phyloP scores from a whole-genome alignment of 2,113 vertebrate genomes.

The Caretta caretta region DNA sequence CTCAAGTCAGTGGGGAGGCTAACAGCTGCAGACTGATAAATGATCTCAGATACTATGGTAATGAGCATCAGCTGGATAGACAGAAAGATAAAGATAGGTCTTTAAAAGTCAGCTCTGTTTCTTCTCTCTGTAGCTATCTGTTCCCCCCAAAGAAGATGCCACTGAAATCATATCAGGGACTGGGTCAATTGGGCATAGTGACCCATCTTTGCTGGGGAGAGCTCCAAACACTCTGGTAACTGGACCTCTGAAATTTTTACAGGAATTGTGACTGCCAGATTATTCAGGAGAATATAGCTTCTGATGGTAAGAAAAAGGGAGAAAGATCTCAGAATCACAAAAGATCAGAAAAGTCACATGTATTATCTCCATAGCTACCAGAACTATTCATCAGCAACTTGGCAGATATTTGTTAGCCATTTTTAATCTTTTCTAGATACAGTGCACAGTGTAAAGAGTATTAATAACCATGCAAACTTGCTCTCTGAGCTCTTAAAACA shows the following conservation, averaged over 20 bases:
- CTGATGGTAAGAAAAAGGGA: constrained; percentile 19
- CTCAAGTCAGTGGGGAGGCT: constrained; percentile 50
- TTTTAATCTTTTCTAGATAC: constrained; percentile 21
- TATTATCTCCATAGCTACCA: constrained; percentile 68
- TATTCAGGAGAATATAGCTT: not conserved
- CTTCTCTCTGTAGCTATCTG: not conserved
- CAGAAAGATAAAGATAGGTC: constrained; percentile 32
- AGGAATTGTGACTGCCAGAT: not conserved
- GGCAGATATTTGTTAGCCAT: constrained; percentile 42
- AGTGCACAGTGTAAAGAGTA: not conserved
- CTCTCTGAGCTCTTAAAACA: not conserved
- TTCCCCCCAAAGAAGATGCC: not conserved
- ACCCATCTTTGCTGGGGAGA: not conserved
- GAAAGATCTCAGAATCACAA: constrained; percentile 43
- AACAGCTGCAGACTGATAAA: constrained; percentile 52
- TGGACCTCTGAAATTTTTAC: constrained; percentile 4
- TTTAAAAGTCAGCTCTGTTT: constrained; percentile 18
- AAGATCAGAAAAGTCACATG: constrained; percentile 38
- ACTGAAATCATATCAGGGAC: not conserved
- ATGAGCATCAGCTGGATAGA: not conserved
- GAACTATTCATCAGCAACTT: constrained; percentile 28
- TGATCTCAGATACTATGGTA: constrained; percentile 58
- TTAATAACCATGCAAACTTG: not conserved
- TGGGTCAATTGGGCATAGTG: not conserved
- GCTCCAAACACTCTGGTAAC: constrained; percentile 8